Evolutionary conservation across 1,140 invertebrate genomes (phyloP), one percentile per base, ranked within the genome.

Genomic region (Drosophila seguyi): DNA sequence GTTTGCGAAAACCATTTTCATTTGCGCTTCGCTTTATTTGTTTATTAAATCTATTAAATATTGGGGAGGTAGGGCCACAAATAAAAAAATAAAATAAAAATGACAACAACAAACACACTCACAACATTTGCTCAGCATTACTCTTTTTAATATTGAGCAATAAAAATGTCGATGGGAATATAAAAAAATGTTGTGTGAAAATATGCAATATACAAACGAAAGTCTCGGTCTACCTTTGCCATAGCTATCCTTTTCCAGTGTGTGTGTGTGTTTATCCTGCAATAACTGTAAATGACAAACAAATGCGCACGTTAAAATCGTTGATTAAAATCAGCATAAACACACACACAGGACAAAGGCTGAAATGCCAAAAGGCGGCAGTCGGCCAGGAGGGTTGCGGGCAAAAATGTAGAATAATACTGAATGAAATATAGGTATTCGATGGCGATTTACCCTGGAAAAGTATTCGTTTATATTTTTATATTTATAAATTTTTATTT

Each of bases 201-300:
- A 81, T 75, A 72, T 61, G 57, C 59, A 73, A 72, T 63, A 63
- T 59, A 50, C 71, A 67, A 67, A 79, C 60, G 71, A 52, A 62
- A 41, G 48, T 55, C 29, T 58, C 38, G 36, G 44, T 58, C 31
- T 25, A 25, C 50, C 18, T 68, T 71, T 11, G 14, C 6, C 42
- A 25, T 31, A 6, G 52, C n/a, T 62, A 13, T 47, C 36, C 50
- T 16, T 68, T 42, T 69, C 0, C 44, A 20, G 11, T 14, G 57
- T 41, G n/a, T 48, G 50, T 71, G 62, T 63, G 42, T 80, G 59
- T 67, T 68, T 75, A 76, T 77, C 52, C 73, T 52, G 74, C 79
- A 82, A 72, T 79, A 68, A 68, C 65, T 86, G 83, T 82, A 79
- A 86, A 82, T 87, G 83, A 87, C 75, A 82, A 87, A 76, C 69